Base-by-base conservation (phyloP, 2,888 invertebrate species). In the Oscheius onirici region DNA sequence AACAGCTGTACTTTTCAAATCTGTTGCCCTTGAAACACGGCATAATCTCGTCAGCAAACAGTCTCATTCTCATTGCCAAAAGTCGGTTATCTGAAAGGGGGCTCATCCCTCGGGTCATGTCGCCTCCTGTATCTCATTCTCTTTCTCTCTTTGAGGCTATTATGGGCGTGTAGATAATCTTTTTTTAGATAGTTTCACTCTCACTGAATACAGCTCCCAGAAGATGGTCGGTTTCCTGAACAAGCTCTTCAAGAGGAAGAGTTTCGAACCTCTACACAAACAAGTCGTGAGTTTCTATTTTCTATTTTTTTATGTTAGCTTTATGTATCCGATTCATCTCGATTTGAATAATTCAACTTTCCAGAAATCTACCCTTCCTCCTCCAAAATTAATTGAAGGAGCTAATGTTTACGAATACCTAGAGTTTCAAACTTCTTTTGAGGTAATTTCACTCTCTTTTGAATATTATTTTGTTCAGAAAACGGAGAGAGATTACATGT, bases 241-340 rank as follows among this genome's bases (percentile, higher is more conserved):
- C 24, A 44, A 46, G 49, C 46, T 63, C n/a, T 49, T 63, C 63
- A 40, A 17, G n/a, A 58, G 41, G 58, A 58, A 58, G 41, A 41
- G 17, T 13, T 58, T 58, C 40, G 41, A 40, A 15, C 58, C 58
- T 11, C 8, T 34, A 8, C 34, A 34, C 34, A 34, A 34, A 34
- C 34, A 34, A 34, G 34, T 6, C 5, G 34, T 34, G 34, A 34
- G 34, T 8, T 34, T 6, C 3, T 8, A 17, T 17, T 17, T 22
- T n/a, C n/a, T n/a, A n/a, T n/a, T n/a, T n/a, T n/a, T n/a, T n/a
- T n/a, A n/a, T n/a, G n/a, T n/a, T 6, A 10, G 3, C 3, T 10
- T 17, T 2, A 6, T 11, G n/a, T 44, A 44, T 44, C 17, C 17
- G 15, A 8, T 41, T 41, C 41, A 10, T 44, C 17, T 44, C 11